Conservation (phyloP, 2,888 invertebrate species). For the Catocala sponsa region DNA sequence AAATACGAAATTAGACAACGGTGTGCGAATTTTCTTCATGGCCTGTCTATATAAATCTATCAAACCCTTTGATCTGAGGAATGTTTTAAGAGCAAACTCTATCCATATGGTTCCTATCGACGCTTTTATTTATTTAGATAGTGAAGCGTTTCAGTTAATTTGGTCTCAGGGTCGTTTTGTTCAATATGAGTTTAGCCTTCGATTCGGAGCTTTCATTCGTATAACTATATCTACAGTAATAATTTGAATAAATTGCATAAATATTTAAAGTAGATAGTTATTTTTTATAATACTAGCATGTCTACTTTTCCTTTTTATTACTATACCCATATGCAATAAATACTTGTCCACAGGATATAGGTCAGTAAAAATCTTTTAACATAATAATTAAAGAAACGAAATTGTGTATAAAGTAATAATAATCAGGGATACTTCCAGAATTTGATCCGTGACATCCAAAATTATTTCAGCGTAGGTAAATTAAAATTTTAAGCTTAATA, state of each 20-base stretch:
- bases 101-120: slow-evolving; percentile 14
- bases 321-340: no score
- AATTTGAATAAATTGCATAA: neutral
- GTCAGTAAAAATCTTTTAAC: no score
- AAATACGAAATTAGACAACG: neutral
- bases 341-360: no score
- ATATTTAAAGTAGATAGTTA: no score
- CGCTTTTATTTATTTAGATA: slow-evolving; percentile 15
- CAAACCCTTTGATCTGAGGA: slow-evolving; percentile 3
- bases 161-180: slow-evolving; percentile 11
- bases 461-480: no score
- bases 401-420: no score
- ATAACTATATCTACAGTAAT: neutral
- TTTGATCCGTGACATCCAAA: no score
- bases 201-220: neutral
- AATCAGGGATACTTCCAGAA: no score
- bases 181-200: neutral
- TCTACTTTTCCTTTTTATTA: no score
- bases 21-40: neutral
- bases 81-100: slow-evolving; percentile 4
- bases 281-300: no score
- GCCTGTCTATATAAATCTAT: neutral
- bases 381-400: no score
- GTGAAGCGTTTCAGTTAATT: slow-evolving; percentile 6
- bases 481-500: no score